Evolutionary conservation across 2,888 invertebrate genomes (phyloP).

Genomic region (Octonoba sinensis): DNA sequence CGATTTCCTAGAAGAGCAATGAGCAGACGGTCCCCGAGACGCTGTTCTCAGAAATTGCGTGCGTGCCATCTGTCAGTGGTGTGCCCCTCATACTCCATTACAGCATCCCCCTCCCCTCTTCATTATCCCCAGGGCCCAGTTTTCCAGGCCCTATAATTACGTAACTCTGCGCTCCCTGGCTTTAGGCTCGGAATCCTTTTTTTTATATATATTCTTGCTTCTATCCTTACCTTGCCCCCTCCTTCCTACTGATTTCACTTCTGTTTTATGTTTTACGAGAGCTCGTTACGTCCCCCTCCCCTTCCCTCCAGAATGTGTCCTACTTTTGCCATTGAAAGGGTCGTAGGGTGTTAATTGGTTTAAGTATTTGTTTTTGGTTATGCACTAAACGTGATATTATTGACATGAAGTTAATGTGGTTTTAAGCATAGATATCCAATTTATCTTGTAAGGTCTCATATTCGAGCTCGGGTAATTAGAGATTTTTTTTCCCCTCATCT

Average conservation of each 20-base stretch:
- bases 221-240: background rate
- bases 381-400: no score
- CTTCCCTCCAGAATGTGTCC: conserved; percentile 16
- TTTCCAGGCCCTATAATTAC: conserved; percentile 55
- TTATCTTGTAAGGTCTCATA: no score
- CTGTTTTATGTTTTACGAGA: conserved; percentile 53
- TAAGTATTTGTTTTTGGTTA: no score
- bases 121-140: conserved; percentile 55
- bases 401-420: no score
- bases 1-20: conserved; percentile 8
- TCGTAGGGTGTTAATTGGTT: background rate
- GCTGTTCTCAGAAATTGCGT: conserved; percentile 44
- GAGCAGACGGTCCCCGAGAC: conserved; percentile 32
- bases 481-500: no score
- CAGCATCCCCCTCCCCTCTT: conserved; percentile 10
- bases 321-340: conserved; percentile 10
- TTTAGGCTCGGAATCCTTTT: conserved; percentile 5
- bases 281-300: conserved; percentile 45
- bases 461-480: no score
- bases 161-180: conserved; percentile 54
- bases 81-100: conserved; percentile 50
- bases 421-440: no score
- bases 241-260: conserved; percentile 18
- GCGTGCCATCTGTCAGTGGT: conserved; percentile 61
- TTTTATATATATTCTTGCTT: background rate